These are phyloP conservation scores for Raja brachyura DNA, from an alignment of 2,113 vertebrate species.

Conservation along the genomic window DNA sequence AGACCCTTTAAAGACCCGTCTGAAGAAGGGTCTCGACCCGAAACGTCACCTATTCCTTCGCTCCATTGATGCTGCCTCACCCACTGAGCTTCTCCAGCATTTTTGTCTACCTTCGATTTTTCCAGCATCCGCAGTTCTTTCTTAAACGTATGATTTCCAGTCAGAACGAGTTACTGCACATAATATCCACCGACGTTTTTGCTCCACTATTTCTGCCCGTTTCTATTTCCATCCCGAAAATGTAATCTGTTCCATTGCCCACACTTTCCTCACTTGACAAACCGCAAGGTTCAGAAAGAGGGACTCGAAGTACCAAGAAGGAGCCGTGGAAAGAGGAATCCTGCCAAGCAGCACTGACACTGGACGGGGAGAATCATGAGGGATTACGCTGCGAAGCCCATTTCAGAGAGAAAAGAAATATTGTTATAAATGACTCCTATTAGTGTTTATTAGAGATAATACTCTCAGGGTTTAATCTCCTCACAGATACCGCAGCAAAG, in stretches of 20 bases:
- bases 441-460: conserved; percentile 14
- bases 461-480: neutral
- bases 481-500: neutral
- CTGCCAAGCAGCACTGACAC: neutral
- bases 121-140: too few species aligned
- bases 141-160: too few species aligned
- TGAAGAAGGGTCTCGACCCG: too few species aligned
- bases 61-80: too few species aligned
- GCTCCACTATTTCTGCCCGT: neutral
- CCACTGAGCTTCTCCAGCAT: too few species aligned
- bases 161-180: too few species aligned
- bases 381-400: neutral
- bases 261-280: neutral
- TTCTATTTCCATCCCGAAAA: neutral
- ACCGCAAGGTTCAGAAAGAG: neutral
- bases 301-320: neutral
- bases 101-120: too few species aligned
- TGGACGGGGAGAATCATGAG: neutral
- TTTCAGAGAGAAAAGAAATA: neutral
- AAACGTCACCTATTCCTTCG: too few species aligned
- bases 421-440: neutral
- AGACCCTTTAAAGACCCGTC: too few species aligned
- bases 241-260: neutral
- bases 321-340: neutral
- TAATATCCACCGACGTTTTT: neutral